Conservation (phyloP, 2,888 invertebrate species). For the Orchesella flavescens region DNA sequence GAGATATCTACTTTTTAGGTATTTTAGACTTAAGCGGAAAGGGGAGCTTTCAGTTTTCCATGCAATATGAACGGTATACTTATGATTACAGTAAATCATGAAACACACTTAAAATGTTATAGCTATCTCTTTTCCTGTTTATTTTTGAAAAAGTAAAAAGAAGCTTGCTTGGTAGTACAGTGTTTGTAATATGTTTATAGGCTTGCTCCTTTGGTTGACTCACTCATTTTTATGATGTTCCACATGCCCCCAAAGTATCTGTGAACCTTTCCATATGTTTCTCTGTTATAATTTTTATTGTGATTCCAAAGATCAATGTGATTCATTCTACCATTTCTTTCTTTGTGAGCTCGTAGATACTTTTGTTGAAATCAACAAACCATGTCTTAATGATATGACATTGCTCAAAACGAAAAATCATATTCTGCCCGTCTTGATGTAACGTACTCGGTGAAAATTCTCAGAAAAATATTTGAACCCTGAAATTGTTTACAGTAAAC, state of each 20-base stretch:
- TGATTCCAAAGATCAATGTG: not conserved
- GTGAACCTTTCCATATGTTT: constrained; percentile 44
- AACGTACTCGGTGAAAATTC: too few species aligned
- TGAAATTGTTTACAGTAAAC: too few species aligned
- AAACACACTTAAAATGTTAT: too few species aligned
- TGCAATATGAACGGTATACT: not conserved
- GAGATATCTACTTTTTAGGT: not conserved
- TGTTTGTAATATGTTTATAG: not conserved
- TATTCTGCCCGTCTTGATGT: too few species aligned
- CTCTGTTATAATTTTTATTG: constrained; percentile 2
- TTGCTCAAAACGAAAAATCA: too few species aligned
- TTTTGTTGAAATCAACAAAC: not conserved
- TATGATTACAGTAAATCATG: not conserved
- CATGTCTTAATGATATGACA: too few species aligned
- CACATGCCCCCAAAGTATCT: not conserved
- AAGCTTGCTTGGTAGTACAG: constrained; percentile 5
- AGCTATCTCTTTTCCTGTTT: not conserved
- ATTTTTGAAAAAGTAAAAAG: constrained; percentile 19
- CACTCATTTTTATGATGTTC: constrained; percentile 17
- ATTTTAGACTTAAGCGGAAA: not conserved
- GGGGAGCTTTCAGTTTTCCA: not conserved
- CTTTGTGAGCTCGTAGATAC: not conserved
- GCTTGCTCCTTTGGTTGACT: constrained; percentile 20
- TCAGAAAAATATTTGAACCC: too few species aligned
- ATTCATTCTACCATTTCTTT: not conserved